A percentile compares a stretch with the other conserved stretches of the same genome.
These are phyloP conservation scores for Phainopepla nitens DNA, from an alignment of 2,113 vertebrate genomes.

Conservation along the genomic window DNA sequence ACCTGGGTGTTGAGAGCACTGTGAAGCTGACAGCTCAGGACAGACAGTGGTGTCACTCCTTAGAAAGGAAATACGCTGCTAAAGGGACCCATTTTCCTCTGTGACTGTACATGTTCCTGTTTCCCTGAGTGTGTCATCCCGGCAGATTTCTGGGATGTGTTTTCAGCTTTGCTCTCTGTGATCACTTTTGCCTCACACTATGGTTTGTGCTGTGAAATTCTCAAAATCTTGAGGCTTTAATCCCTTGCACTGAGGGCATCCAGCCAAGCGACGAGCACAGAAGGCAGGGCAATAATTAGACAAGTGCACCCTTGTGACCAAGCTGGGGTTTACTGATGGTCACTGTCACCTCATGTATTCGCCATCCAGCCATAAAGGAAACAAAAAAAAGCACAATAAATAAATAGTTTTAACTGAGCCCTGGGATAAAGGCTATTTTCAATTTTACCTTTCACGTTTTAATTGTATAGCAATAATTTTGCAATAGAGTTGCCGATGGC, in stretches of 20 bases:
- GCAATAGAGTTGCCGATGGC: constrained; percentile 61
- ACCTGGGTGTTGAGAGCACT: not conserved
- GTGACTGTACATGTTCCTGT: not conserved
- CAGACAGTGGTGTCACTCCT: not conserved
- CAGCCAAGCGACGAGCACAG: rapidly evolving
- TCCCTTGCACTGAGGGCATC: not conserved
- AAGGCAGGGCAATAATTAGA: not conserved
- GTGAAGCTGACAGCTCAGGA: not conserved
- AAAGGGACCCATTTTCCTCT: not conserved
- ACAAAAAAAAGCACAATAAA: not conserved
- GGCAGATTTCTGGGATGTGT: not conserved
- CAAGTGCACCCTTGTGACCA: not conserved
- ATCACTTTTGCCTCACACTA: not conserved
- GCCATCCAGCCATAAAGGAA: not conserved
- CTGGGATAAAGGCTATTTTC: constrained; percentile 11
- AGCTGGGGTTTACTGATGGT: not conserved
- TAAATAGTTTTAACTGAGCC: not conserved
- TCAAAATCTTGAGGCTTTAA: not conserved
- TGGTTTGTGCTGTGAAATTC: not conserved
- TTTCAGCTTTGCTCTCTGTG: not conserved
- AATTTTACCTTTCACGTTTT: constrained; percentile 58
- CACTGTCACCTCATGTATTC: not conserved
- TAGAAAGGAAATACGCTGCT: not conserved
- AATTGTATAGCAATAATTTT: constrained; percentile 68
- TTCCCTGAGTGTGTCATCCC: not conserved